Percentiles rank a stretch among this genome's conserved stretches.
Evolutionary conservation across 2,113 vertebrate genomes (phyloP).

Genomic region (Scartelaos histophorus): DNA sequence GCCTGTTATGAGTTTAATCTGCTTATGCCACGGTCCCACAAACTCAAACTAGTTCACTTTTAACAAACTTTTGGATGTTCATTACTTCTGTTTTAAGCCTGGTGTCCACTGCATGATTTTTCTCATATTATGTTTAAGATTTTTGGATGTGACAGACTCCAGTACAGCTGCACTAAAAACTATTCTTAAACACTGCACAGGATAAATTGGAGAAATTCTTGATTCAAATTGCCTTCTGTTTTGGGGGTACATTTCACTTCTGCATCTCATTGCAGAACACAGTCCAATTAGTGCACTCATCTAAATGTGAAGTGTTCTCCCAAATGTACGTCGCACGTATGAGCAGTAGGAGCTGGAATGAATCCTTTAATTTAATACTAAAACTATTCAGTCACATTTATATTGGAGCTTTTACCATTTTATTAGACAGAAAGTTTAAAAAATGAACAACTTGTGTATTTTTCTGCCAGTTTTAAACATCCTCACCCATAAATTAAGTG

Average conservation of each 20-base stretch:
- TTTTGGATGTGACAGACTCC: not conserved
- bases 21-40: no score
- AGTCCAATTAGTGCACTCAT: constrained; percentile 25
- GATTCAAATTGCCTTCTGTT: constrained; percentile 39
- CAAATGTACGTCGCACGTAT: not conserved
- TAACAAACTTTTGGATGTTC: no score
- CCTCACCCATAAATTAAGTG: not conserved
- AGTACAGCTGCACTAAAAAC: not conserved
- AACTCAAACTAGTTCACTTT: no score
- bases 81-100: no score
- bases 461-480: not conserved
- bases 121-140: no score
- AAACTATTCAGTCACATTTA: no score
- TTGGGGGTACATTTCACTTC: constrained; percentile 31
- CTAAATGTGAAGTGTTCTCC: not conserved
- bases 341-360: not conserved
- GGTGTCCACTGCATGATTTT: no score
- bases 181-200: not conserved
- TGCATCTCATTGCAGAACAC: constrained; percentile 22
- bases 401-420: no score
- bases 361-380: not conserved
- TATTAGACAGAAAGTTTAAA: no score
- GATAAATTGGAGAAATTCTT: not conserved
- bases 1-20: no score
- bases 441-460: not conserved